Percentiles rank a stretch among this genome's conserved stretches.
phyloP scores from a whole-genome alignment of 2,797 vertebrate species.

The Cossypha caffra region DNA sequence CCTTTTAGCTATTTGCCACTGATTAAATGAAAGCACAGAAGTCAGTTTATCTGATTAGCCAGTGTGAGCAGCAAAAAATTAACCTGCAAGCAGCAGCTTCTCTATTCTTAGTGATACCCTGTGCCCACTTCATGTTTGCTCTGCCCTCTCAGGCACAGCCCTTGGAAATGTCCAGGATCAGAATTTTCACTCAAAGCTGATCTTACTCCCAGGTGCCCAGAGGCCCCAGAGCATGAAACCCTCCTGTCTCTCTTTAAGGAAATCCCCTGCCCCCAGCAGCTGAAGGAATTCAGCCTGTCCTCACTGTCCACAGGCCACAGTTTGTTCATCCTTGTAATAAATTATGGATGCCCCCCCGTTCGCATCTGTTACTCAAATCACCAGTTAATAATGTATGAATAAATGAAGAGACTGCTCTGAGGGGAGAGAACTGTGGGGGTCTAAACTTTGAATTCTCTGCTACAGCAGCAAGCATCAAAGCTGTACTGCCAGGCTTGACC shows the following conservation, averaged over 20 bases:
- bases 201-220: not conserved
- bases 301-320: not conserved
- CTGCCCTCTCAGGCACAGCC: not conserved
- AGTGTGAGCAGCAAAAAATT: not conserved
- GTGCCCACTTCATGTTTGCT: not conserved
- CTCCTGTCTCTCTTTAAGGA: not conserved
- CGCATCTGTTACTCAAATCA: slow-evolving; percentile 61
- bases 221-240: not conserved
- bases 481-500: slow-evolving; percentile 7
- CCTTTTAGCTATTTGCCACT: not conserved
- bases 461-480: slow-evolving; percentile 64
- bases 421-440: slow-evolving; percentile 17
- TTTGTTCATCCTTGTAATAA: slow-evolving; percentile 12
- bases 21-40: not conserved
- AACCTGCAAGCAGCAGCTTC: not conserved
- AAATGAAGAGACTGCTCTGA: slow-evolving; percentile 46
- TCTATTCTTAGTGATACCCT: not conserved
- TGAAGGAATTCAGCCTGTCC: not conserved
- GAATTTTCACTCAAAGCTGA: not conserved
- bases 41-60: not conserved
- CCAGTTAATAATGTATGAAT: slow-evolving; percentile 70
- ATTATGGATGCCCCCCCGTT: slow-evolving; percentile 55
- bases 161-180: not conserved
- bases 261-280: not conserved
- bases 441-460: slow-evolving; percentile 52